Base-by-base conservation (phyloP, 2,797 vertebrate genomes). In the Atherinosoma microstoma region DNA sequence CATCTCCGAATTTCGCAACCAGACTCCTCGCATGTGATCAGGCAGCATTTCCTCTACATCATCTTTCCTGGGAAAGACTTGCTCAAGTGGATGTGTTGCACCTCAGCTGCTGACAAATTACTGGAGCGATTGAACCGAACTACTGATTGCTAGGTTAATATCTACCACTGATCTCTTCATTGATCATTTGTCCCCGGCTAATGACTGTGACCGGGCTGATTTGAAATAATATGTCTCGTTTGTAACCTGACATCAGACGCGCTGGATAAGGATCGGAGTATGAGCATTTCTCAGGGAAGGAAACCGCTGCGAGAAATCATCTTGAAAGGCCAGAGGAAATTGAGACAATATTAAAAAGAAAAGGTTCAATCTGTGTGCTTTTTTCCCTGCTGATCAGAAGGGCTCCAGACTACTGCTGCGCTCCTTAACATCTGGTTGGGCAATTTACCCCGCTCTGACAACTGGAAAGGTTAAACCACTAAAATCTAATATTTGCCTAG, bases 401-500 rank as follows among this genome's bases (percentile, higher is more conserved):
- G 73, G 58, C 84, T 83, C 75, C 13, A 70, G 79, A 89, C 93
- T 84, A 93, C 91, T 75, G 77, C 93, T 90, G 92, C 75, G 89
- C 83, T 93, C 84, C 86, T 87, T 89, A 87, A 94, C 94, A 94
- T 95, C 93, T 94, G 93, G 87, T 82, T 40, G 79, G 88, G 91
- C 93, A 94, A 94, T 94, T 94, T 93, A 86, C 78, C 84, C 84
- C 45, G 82, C 91, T 87, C 89, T 78, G 91, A 91, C 81, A 90
- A 88, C 90, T 90, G 90, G 89, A 93, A 94, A 95, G 94, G 94
- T 95, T 95, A 95, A 95, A 94, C 89, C 93, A 93, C 93, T 94
- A 93, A 94, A 94, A 95, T 94, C 91, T 94, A 94, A 94, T 94
- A 94, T 94, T 94, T 94, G 94, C 94, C 94, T 92, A 71, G 93